phyloP scores from a whole-genome alignment of 23 tunicate species.

The Trididemnum nubilum region DNA sequence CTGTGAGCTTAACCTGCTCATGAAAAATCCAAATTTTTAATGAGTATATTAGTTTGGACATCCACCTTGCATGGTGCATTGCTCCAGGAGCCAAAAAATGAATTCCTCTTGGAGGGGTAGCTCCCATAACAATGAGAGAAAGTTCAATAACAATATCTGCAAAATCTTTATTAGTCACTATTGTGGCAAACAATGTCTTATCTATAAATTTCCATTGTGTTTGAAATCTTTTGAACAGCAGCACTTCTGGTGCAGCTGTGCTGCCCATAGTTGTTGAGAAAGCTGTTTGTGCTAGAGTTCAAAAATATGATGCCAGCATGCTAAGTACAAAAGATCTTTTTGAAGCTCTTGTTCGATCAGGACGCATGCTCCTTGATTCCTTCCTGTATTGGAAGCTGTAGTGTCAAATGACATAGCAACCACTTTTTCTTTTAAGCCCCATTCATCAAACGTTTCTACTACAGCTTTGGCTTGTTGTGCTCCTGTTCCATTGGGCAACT shows the following conservation, averaged over 20 bases:
- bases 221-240: not conserved
- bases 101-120: not conserved
- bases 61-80: conserved; percentile 9
- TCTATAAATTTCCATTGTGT: not conserved
- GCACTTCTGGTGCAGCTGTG: conserved; percentile 9
- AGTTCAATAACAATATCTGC: not conserved
- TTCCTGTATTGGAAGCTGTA: not conserved
- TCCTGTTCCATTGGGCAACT: conserved; percentile 16
- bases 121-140: not conserved
- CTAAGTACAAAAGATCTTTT: not conserved
- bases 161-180: not conserved
- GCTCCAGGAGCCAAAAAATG: not conserved
- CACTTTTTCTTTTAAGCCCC: not conserved
- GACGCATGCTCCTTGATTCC: not conserved
- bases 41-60: not conserved
- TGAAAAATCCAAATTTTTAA: not conserved
- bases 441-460: not conserved
- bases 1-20: not conserved
- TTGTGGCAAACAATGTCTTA: not conserved
- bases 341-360: conserved; percentile 1
- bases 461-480: conserved; percentile 2
- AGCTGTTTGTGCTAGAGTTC: not conserved
- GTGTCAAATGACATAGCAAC: conserved; percentile 3
- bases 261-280: not conserved
- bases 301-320: conserved; percentile 1